A percentile compares a stretch with the other conserved stretches of the same genome.
phyloP scores from a whole-genome alignment of 2,888 invertebrate species.

The Ditylenchus weischeri region DNA sequence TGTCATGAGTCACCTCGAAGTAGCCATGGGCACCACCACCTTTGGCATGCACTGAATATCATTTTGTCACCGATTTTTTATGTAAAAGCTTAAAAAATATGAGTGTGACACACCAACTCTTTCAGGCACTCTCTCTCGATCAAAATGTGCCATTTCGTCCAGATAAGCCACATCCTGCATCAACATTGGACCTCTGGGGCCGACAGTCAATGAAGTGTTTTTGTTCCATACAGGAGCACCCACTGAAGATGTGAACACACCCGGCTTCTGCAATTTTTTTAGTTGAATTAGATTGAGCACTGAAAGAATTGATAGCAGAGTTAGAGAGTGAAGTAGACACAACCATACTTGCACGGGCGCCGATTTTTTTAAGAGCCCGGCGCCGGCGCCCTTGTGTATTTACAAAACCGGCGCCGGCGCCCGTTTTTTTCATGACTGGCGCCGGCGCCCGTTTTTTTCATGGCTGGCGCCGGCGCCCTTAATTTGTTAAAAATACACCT shows the following conservation, averaged over 20 bases:
- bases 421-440: too few species aligned
- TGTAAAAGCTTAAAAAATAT: too few species aligned
- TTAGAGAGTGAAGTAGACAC: too few species aligned
- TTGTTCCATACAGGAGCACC: slow-evolving; percentile 79
- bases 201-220: slow-evolving; percentile 77
- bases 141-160: slow-evolving; percentile 71
- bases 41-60: slow-evolving; percentile 68
- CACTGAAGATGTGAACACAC: slow-evolving; percentile 73
- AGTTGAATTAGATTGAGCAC: too few species aligned
- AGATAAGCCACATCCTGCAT: slow-evolving; percentile 69
- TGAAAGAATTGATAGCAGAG: too few species aligned
- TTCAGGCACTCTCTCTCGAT: slow-evolving; percentile 88
- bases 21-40: slow-evolving; percentile 67
- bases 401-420: too few species aligned
- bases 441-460: too few species aligned
- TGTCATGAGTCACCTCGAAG: slow-evolving; percentile 64
- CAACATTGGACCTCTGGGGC: slow-evolving; percentile 79
- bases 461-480: too few species aligned
- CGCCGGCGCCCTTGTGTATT: too few species aligned
- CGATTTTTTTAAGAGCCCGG: too few species aligned
- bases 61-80: slow-evolving; percentile 58
- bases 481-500: too few species aligned
- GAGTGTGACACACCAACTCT: slow-evolving; percentile 67
- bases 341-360: too few species aligned
- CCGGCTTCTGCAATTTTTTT: slow-evolving; percentile 58